Base-by-base conservation (phyloP, 2,113 vertebrate species). In the Tretioscincus oriximinensis region DNA sequence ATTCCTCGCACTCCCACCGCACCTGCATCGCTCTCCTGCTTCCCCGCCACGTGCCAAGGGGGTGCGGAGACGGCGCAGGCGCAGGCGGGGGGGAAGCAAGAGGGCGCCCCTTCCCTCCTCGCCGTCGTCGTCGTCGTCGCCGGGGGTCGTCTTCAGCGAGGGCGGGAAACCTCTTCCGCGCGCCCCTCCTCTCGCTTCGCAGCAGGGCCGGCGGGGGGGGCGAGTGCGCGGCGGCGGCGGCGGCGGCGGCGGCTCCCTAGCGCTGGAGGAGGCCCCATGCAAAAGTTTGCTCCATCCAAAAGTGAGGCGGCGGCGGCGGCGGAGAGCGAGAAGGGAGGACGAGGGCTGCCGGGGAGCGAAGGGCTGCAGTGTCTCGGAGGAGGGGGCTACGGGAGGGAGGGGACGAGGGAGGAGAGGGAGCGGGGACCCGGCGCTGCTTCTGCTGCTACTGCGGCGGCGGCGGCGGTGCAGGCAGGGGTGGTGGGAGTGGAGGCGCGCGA, bases 271-370 rank as follows among this genome's bases (percentile, higher is more conserved):
- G 35, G 73, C 73, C 80, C 73, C 80, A 82, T 76, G 35, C 73
- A 76, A 66, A 82, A 82, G 73, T 81, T 81, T 81, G 80, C 72
- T 76, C 29, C 73, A 29, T 61, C 41, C 80, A 26, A 29, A 81
- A 76, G 73, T 68, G 51, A 28, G 14, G 22, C 12, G 31, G n/a
- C 29, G 12, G 26, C 11, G 26, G n/a, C 7, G 66, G 47, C 22
- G 21, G 26, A 4, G 18, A 16, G 7, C 10, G 22, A 16, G 14
- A 12, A 16, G 41, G 28, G 67, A 12, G 77, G 11, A 45, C 7
- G 75, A 29, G 28, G 24, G 47, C 11, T 22, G 49, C 26, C 22
- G 18, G 14, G 21, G 21, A 9, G 80, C 16, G 65, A 18, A 81
- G 31, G 51, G 65, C 12, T 60, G 80, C 72, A 29, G 80, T 58